phyloP scores from a whole-genome alignment of 2,797 vertebrate species.

The Sphenopsis melanotis region DNA sequence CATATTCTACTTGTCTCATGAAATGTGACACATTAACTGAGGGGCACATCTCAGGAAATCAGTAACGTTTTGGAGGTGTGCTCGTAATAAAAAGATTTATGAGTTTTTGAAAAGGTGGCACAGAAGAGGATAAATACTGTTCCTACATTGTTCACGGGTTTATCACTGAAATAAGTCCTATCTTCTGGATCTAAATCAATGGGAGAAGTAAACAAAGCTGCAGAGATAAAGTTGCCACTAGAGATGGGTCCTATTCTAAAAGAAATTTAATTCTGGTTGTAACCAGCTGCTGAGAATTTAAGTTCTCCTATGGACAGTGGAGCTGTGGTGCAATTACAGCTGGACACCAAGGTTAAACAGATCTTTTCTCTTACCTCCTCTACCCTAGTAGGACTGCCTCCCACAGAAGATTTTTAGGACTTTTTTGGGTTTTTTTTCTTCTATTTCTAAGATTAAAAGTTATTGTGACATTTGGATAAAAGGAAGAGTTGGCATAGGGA shows the following conservation, averaged over 20 bases:
- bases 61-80: background rate
- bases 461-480: background rate
- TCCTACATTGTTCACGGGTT: background rate
- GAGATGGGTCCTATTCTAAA: background rate
- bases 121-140: background rate
- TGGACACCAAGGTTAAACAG: background rate
- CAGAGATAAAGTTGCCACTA: background rate
- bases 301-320: background rate
- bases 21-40: background rate
- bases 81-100: background rate
- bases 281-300: background rate
- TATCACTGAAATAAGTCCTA: background rate
- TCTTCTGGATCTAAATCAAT: slow-evolving; percentile 7
- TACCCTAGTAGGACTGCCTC: rapidly evolving
- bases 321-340: background rate
- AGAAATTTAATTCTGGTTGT: background rate
- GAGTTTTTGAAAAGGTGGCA: background rate
- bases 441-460: background rate
- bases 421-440: background rate
- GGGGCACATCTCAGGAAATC: background rate
- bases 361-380: background rate
- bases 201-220: slow-evolving; percentile 3
- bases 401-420: rapidly evolving
- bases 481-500: background rate
- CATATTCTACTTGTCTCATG: background rate